Base-by-base conservation (phyloP, 2,113 vertebrate genomes). In the Bubo bubo region DNA sequence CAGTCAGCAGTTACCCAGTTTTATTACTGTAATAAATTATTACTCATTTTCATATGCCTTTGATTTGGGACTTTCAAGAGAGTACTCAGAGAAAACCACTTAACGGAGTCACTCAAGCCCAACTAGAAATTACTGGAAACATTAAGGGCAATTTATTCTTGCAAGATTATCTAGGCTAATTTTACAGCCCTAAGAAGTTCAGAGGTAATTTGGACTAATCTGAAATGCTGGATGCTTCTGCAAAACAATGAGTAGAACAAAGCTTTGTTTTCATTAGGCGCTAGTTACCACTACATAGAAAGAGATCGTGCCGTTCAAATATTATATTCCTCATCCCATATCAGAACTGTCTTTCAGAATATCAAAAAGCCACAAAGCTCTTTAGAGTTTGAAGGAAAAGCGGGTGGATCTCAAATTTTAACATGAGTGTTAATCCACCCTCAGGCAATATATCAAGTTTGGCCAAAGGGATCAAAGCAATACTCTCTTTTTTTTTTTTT, bases 41-140 rank as follows among this genome's bases (percentile, higher is more conserved):
- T 75, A 87, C 22, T 94, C 21, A 76, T 95, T 95, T 93, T 88
- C 74, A 76, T 52, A 50, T 24, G 24, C 28, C 58, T 93, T 93
- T 93, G 47, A 77, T 71, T 91, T 73, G 23, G 16, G n/a, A 88
- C 23, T 68, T 93, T 79, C 34, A 73, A 62, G 74, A 60, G 9
- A 39, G 26, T 12, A 30, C 30, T 94, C 86, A 82, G 72, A 90
- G 60, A 85, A 96, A 90, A 85, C 24, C 39, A 68, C 71, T 70
- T 70, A 77, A 47, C 1, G 1, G n/a, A 90, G 62, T 88, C 53
- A 62, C 87, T 85, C 77, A 70, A 85, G 53, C 30, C 58, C 88
- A 88, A 90, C 62, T n/a, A 93, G 71, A 95, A 76, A 86, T 45
- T 66, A 53, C 41, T 66, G 82, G 63, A 68, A 95, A 73, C 28